Conservation (phyloP, 2,113 vertebrate genomes). For the Hepsetus odoe region DNA sequence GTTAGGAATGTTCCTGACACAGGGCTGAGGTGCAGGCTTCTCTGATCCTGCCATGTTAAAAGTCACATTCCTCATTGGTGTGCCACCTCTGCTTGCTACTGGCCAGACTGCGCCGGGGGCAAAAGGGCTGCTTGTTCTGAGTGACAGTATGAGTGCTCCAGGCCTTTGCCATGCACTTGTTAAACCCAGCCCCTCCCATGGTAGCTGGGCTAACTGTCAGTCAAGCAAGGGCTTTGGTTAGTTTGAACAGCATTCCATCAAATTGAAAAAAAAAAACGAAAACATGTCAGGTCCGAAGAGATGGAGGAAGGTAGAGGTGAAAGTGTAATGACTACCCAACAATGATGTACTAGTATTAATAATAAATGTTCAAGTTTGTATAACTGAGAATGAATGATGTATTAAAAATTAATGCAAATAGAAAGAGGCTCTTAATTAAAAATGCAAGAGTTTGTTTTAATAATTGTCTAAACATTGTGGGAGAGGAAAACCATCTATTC, state of each 20-base stretch:
- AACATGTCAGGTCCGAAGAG: slow-evolving; percentile 18
- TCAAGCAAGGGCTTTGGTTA: slow-evolving; percentile 59
- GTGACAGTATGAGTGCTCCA: slow-evolving; percentile 65
- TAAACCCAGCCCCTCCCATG: slow-evolving; percentile 61
- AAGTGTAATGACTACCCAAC: slow-evolving; percentile 29
- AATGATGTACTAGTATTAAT: neutral
- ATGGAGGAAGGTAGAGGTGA: neutral
- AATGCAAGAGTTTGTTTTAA: slow-evolving; percentile 25
- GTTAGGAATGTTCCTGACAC: slow-evolving; percentile 31
- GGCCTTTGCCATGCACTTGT: slow-evolving; percentile 68
- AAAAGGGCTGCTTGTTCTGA: slow-evolving; percentile 47
- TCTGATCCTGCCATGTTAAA: slow-evolving; percentile 40
- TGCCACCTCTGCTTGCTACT: slow-evolving; percentile 56
- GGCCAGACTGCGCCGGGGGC: neutral
- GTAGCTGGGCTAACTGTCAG: slow-evolving; percentile 63
- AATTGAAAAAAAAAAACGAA: slow-evolving; percentile 30
- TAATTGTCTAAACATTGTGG: slow-evolving; percentile 12
- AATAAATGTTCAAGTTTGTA: neutral
- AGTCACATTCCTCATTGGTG: slow-evolving; percentile 71
- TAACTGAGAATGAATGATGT: slow-evolving; percentile 25
- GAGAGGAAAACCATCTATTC: neutral
- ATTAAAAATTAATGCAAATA: slow-evolving; percentile 34
- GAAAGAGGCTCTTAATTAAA: slow-evolving; percentile 16
- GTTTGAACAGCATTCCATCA: neutral
- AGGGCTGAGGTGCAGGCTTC: neutral